Evolutionary conservation across 2,888 invertebrate genomes (phyloP).

Genomic region (Limenitis camilla): DNA sequence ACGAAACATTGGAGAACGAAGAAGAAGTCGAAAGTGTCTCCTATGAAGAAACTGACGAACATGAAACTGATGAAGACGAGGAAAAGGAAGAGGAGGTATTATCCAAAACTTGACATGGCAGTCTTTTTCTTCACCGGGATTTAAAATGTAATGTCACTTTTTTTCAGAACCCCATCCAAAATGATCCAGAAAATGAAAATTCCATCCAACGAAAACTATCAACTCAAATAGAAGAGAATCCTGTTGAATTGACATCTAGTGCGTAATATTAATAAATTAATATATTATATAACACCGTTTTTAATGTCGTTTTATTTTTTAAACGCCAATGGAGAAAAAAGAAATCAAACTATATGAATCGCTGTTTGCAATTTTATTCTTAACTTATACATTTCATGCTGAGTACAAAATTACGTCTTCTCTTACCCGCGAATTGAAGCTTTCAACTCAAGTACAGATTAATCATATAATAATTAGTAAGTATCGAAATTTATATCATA

Average conservation of each 20-base stretch:
- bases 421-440: too few relatives aligned
- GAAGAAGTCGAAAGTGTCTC: slow-evolving; percentile 36
- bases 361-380: too few relatives aligned
- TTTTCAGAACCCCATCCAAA: slow-evolving; percentile 14
- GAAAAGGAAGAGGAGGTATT: slow-evolving; percentile 17
- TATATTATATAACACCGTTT: slow-evolving; percentile 9
- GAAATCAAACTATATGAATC: too few relatives aligned
- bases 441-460: too few relatives aligned
- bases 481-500: too few relatives aligned
- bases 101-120: neutral
- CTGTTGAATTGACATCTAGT: slow-evolving; percentile 60
- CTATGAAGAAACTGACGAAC: slow-evolving; percentile 39
- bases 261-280: slow-evolving; percentile 29
- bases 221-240: slow-evolving; percentile 75
- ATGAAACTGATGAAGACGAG: slow-evolving; percentile 31
- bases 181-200: slow-evolving; percentile 13
- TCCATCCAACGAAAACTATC: slow-evolving; percentile 42
- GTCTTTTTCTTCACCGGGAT: neutral
- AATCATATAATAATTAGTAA: too few relatives aligned
- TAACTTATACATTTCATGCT: too few relatives aligned
- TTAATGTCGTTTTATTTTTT: slow-evolving; percentile 3
- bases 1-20: slow-evolving; percentile 50
- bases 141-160: neutral
- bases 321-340: too few relatives aligned
- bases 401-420: too few relatives aligned